Conservation (phyloP, 1,140 invertebrate species). For the Ceratina calcarata region DNA sequence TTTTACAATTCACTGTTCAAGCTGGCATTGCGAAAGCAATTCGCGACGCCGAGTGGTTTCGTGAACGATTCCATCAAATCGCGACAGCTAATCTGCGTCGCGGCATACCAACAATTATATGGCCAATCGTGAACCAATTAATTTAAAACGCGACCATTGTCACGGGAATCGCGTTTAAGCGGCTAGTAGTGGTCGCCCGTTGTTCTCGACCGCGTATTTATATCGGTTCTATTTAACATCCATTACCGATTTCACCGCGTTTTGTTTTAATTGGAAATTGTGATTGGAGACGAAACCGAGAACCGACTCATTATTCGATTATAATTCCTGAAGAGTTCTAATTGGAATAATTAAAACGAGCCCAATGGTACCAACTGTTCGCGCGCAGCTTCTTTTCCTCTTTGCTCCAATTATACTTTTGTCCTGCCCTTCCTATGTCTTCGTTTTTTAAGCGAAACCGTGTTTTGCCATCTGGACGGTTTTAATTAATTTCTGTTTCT, state of each 20-base stretch:
- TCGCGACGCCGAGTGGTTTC: neutral
- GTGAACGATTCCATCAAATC: neutral
- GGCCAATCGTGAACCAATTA: constrained; percentile 25
- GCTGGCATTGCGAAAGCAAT: neutral
- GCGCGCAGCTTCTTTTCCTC: neutral
- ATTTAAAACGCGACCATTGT: constrained; percentile 37
- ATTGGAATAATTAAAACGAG: constrained; percentile 3
- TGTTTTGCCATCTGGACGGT: no score
- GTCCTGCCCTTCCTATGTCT: no score
- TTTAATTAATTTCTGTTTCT: no score
- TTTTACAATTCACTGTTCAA: no score
- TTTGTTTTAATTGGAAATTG: constrained; percentile 33
- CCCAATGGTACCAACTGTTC: no score
- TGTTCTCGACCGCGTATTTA: constrained; percentile 7
- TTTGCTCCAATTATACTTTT: neutral
- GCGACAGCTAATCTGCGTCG: neutral
- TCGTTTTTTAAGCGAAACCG: no score
- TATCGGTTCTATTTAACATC: constrained; percentile 18
- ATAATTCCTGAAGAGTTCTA: neutral
- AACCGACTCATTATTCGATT: constrained; percentile 1
- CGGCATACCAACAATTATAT: neutral
- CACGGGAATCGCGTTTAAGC: constrained; percentile 7
- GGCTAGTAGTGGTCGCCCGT: neutral
- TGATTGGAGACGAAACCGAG: neutral
- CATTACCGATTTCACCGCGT: neutral